Evolutionary conservation across 2,888 invertebrate species (phyloP).

Genomic region (Flexamia atlantica): DNA sequence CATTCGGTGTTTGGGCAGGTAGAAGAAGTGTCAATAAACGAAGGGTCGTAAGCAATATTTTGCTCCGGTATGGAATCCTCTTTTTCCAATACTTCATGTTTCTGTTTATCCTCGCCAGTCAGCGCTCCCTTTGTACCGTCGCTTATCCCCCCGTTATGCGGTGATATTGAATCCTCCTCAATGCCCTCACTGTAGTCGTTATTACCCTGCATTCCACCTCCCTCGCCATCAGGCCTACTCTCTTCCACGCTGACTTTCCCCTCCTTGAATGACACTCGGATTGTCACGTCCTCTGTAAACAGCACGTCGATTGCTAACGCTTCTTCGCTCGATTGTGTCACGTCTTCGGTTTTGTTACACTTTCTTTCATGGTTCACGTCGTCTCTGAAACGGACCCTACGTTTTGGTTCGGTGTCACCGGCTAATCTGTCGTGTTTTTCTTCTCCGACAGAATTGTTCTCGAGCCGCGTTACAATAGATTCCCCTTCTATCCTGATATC

Average conservation of each 20-base stretch:
- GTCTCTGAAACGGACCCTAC: slow-evolving; percentile 39
- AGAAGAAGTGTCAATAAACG: neutral
- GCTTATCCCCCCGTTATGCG: neutral
- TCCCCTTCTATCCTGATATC: slow-evolving; percentile 34
- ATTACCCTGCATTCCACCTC: neutral
- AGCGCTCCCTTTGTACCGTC: neutral
- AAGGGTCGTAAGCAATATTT: neutral
- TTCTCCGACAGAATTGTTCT: slow-evolving; percentile 5
- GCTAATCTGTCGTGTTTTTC: neutral
- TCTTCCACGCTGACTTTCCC: slow-evolving; percentile 49
- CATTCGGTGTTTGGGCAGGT: neutral
- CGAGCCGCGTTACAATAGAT: neutral
- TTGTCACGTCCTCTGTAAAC: slow-evolving; percentile 58
- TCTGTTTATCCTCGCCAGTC: slow-evolving; percentile 1
- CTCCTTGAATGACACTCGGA: slow-evolving; percentile 43
- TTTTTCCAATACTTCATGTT: slow-evolving; percentile 18
- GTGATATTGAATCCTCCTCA: slow-evolving; percentile 24
- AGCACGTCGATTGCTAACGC: slow-evolving; percentile 44
- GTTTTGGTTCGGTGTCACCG: neutral
- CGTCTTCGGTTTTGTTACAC: slow-evolving; percentile 27
- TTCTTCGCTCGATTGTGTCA: slow-evolving; percentile 26
- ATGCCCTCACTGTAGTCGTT: slow-evolving; percentile 6
- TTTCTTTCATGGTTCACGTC: slow-evolving; percentile 37
- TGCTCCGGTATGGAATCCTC: neutral
- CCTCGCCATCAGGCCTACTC: slow-evolving; percentile 3